These are phyloP conservation scores for Podargus strigoides DNA, from an alignment of 2,797 vertebrate genomes.

Conservation along the genomic window DNA sequence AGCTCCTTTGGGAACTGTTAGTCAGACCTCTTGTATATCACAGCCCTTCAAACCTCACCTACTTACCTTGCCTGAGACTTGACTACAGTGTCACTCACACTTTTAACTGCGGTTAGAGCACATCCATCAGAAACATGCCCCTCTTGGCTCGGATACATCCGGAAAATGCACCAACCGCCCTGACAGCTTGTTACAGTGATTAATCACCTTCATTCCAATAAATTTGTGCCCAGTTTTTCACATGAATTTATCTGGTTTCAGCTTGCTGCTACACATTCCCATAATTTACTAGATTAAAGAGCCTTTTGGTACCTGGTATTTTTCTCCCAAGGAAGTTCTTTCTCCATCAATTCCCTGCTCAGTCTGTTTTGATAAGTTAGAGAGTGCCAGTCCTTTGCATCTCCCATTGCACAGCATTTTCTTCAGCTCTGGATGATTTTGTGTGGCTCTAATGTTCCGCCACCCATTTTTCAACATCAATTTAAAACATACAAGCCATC, in stretches of 20 bases:
- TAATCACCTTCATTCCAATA: constrained; percentile 33
- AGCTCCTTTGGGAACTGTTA: constrained; percentile 30
- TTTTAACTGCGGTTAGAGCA: not conserved
- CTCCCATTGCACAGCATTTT: constrained; percentile 24
- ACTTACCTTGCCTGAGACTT: not conserved
- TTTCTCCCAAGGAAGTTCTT: constrained; percentile 40
- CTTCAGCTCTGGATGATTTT: constrained; percentile 28
- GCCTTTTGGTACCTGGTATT: constrained; percentile 39
- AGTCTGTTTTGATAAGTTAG: constrained; percentile 31
- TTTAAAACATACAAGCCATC: not conserved
- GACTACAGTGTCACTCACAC: not conserved
- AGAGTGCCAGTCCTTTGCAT: not conserved
- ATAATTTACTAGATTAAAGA: constrained; percentile 48
- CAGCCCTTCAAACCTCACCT: constrained; percentile 16
- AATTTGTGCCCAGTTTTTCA: constrained; percentile 19
- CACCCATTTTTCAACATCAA: constrained; percentile 24
- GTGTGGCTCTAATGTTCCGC: not conserved
- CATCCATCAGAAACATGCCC: not conserved
- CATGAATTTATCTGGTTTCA: constrained; percentile 24
- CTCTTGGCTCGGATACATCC: not conserved
- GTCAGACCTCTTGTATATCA: not conserved
- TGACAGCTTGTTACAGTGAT: constrained; percentile 32
- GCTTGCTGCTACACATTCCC: constrained; percentile 24
- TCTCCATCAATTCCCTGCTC: constrained; percentile 5
- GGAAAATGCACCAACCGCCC: not conserved